Percentiles rank a stretch among this genome's conserved stretches.
Conservation (phyloP, 2,888 invertebrate species). For the Philonicus albiceps region DNA sequence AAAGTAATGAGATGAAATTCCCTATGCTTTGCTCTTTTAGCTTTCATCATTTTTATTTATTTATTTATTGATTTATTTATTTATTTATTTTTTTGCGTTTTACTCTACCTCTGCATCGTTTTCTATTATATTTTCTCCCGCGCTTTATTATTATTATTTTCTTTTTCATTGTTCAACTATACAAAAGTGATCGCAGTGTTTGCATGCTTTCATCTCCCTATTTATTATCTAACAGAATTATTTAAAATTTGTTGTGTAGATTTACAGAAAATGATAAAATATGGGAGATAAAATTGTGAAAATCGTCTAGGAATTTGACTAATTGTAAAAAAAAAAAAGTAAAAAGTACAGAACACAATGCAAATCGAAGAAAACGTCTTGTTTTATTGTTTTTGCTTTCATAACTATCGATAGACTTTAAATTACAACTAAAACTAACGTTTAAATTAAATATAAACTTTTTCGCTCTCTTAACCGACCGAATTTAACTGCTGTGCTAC, state of each 20-base stretch:
- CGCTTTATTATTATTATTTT: neutral
- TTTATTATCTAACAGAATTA: neutral
- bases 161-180: neutral
- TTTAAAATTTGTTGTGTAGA: neutral
- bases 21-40: neutral
- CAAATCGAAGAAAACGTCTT: neutral
- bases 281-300: neutral
- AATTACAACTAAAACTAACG: conserved; percentile 19
- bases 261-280: neutral
- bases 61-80: too few species aligned
- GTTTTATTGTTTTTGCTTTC: neutral
- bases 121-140: neutral
- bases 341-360: conserved; percentile 37
- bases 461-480: conserved; percentile 5
- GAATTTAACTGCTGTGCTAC: neutral
- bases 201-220: neutral
- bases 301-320: neutral
- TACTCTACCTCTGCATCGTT: neutral
- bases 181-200: neutral
- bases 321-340: conserved; percentile 1
- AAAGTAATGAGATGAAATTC: conserved; percentile 33
- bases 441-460: conserved; percentile 28
- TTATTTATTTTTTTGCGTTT: neutral
- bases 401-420: conserved; percentile 21
- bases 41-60: neutral